These are phyloP conservation scores for Leptosomus discolor DNA, from an alignment of 2,113 vertebrate species.

Conservation along the genomic window DNA sequence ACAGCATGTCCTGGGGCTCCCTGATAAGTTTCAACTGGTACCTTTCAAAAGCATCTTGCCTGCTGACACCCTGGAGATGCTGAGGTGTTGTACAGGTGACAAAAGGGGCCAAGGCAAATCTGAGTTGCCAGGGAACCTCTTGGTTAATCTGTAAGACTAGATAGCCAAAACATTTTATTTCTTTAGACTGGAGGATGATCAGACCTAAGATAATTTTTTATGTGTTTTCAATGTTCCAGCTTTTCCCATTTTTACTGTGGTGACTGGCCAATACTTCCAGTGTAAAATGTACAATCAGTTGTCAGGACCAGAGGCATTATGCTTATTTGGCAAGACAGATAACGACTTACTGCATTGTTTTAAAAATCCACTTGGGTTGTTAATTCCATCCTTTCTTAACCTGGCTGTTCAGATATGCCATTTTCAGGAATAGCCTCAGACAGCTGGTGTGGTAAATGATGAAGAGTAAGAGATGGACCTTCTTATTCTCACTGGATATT, in stretches of 20 bases:
- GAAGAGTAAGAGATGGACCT: not conserved
- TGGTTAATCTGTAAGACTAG: not conserved
- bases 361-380: not conserved
- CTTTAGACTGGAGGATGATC: not conserved
- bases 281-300: not conserved
- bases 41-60: not conserved
- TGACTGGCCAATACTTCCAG: not conserved
- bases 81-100: not conserved
- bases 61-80: not conserved
- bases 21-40: not conserved
- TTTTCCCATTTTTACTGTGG: not conserved
- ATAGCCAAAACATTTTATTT: constrained; percentile 4
- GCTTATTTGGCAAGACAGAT: not conserved
- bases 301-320: not conserved
- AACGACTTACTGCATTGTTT: not conserved
- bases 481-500: not conserved
- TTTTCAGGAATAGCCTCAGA: not conserved
- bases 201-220: not conserved
- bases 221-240: not conserved
- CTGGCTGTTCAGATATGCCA: not conserved
- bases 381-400: not conserved
- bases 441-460: not conserved
- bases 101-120: not conserved
- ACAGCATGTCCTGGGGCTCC: not conserved
- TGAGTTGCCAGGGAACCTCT: not conserved